Percentiles rank a stretch among this genome's conserved stretches.
These are phyloP conservation scores for Popillia japonica DNA, from an alignment of 1,140 invertebrate genomes.

Conservation along the genomic window DNA sequence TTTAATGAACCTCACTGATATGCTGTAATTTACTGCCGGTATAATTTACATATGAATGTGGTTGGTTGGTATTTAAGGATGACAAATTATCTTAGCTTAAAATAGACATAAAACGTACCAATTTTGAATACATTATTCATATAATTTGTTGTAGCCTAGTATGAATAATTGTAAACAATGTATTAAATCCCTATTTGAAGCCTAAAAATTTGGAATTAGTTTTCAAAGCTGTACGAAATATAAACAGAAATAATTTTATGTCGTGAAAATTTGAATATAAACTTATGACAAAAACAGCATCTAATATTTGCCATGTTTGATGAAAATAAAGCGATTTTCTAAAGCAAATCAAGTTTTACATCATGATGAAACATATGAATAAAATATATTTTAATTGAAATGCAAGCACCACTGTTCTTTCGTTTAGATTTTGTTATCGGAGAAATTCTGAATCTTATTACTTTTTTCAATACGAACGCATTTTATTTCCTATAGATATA, in stretches of 20 bases:
- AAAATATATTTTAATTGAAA: neutral
- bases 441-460: too few relatives aligned
- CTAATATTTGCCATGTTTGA: neutral
- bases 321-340: neutral
- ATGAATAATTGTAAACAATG: neutral
- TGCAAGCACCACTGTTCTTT: neutral
- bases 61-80: neutral
- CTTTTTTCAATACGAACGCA: too few relatives aligned
- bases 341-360: neutral
- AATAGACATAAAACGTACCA: neutral
- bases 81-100: neutral
- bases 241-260: neutral
- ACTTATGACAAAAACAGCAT: neutral
- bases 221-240: neutral
- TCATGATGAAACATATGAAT: neutral
- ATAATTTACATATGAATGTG: conserved; percentile 17
- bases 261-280: neutral
- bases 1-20: neutral
- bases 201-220: conserved; percentile 8
- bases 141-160: too few relatives aligned
- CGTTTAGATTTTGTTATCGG: neutral
- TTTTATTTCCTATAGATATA: too few relatives aligned
- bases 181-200: conserved; percentile 24
- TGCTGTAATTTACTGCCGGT: neutral
- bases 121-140: neutral